A percentile compares a stretch with the other conserved stretches of the same genome.
Conservation (phyloP, 2,113 vertebrate genomes). For the Chlorocebus sabaeus region DNA sequence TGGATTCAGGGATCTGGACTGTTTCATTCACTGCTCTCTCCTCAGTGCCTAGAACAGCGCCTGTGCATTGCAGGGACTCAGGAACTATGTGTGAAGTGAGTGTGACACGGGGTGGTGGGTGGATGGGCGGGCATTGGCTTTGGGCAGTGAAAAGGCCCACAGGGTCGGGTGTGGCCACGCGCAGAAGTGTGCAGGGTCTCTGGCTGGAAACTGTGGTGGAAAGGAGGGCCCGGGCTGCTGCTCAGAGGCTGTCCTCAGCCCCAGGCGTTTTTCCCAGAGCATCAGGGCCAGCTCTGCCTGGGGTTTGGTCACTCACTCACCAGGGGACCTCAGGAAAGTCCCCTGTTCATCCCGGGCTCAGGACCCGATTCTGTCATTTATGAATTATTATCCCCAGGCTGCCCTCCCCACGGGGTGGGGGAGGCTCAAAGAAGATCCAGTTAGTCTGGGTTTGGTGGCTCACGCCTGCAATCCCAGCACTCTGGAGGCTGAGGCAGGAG, state of each 20-base stretch:
- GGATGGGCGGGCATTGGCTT: neutral
- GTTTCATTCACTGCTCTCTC: neutral
- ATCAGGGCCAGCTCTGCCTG: too few relatives aligned
- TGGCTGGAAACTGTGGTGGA: neutral
- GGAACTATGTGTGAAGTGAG: neutral
- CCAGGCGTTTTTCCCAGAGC: neutral
- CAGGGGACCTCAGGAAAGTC: neutral
- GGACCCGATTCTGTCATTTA: neutral
- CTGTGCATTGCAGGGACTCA: neutral
- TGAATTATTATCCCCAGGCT: neutral
- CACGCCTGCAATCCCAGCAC: too few relatives aligned
- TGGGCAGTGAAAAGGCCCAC: neutral
- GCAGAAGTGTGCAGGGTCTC: rapidly evolving
- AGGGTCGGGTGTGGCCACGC: too few relatives aligned
- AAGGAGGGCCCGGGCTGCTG: neutral
- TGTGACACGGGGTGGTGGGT: neutral
- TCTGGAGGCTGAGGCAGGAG: too few relatives aligned
- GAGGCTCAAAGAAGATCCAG: neutral
- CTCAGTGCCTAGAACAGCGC: neutral
- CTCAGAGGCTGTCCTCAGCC: neutral
- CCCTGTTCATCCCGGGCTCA: neutral
- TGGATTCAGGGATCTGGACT: neutral
- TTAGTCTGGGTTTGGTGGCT: too few relatives aligned
- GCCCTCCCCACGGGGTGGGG: neutral
- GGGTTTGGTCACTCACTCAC: neutral